Percentiles rank a stretch among this genome's conserved stretches.
Evolutionary conservation across 2,888 invertebrate genomes (phyloP).

Genomic region (Ichneumoninae sp.): DNA sequence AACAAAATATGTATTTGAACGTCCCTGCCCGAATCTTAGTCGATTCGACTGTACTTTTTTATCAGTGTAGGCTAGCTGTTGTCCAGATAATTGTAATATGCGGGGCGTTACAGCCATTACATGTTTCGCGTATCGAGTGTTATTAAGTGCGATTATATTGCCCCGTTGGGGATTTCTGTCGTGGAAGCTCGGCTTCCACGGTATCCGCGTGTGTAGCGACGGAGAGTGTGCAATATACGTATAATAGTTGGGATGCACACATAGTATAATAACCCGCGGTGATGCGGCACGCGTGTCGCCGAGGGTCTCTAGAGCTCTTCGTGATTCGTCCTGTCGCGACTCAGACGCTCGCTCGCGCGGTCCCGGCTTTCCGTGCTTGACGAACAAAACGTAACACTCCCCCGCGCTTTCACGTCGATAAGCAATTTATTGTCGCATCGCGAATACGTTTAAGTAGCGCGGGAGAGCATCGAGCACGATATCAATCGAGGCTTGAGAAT

Average conservation of each 20-base stretch:
- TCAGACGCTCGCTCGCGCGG: slow-evolving; percentile 1
- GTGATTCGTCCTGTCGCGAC: slow-evolving; percentile 56
- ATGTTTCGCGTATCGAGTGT: slow-evolving; percentile 78
- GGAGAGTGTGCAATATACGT: slow-evolving; percentile 12
- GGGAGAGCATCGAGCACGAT: slow-evolving; percentile 51
- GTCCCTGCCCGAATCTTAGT: too few relatives aligned
- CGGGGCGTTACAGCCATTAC: slow-evolving; percentile 77
- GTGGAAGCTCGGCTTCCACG: slow-evolving; percentile 51
- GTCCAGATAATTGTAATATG: slow-evolving; percentile 43
- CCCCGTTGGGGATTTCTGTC: slow-evolving; percentile 69
- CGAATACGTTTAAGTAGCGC: slow-evolving; percentile 75
- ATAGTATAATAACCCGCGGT: slow-evolving; percentile 20
- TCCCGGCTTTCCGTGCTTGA: slow-evolving; percentile 66
- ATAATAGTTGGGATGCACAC: slow-evolving; percentile 9
- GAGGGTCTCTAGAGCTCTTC: slow-evolving; percentile 28
- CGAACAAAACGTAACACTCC: slow-evolving; percentile 58
- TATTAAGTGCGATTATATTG: slow-evolving; percentile 81
- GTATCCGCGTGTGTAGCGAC: slow-evolving; percentile 1
- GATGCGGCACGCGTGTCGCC: slow-evolving; percentile 43
- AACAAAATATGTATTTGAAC: too few relatives aligned
- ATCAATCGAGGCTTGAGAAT: slow-evolving; percentile 28
- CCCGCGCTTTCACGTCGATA: slow-evolving; percentile 75
- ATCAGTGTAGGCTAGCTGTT: slow-evolving; percentile 7
- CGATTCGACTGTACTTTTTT: too few relatives aligned
- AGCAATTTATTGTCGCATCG: slow-evolving; percentile 78